These are phyloP conservation scores for Agraylea sexmaculata DNA, from an alignment of 1,140 invertebrate species.

Conservation along the genomic window DNA sequence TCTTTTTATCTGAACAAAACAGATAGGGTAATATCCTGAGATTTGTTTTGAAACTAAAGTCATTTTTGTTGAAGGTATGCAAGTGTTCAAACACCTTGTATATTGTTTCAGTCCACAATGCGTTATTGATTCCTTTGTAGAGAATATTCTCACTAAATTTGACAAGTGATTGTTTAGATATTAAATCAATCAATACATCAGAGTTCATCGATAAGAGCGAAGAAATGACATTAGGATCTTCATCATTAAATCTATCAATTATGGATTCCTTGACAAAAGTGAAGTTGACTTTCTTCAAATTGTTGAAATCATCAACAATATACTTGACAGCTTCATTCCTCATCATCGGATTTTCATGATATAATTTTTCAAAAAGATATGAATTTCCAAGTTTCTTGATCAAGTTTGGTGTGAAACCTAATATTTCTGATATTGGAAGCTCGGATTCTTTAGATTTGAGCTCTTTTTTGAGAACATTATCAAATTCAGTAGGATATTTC, in stretches of 20 bases:
- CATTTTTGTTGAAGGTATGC: constrained; percentile 27
- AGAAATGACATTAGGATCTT: constrained; percentile 40
- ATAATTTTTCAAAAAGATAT: constrained; percentile 53
- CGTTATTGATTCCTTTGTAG: constrained; percentile 21
- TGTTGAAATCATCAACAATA: constrained; percentile 39
- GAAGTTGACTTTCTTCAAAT: constrained; percentile 36
- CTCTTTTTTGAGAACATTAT: constrained; percentile 42
- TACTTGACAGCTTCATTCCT: constrained; percentile 49
- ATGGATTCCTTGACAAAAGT: constrained; percentile 45
- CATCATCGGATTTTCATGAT: constrained; percentile 48
- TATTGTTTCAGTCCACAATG: constrained; percentile 29
- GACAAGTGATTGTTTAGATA: constrained; percentile 26
- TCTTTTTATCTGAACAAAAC: constrained; percentile 40
- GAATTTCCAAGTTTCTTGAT: constrained; percentile 38
- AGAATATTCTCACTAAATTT: constrained; percentile 25
- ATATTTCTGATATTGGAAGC: constrained; percentile 25
- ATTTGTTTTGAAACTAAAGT: constrained; percentile 30
- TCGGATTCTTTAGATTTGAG: constrained; percentile 29
- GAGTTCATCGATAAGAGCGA: constrained; percentile 36
- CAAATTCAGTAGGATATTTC: constrained; percentile 55
- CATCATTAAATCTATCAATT: constrained; percentile 45
- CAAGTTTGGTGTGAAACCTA: constrained; percentile 42
- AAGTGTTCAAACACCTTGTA: constrained; percentile 32
- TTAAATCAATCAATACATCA: constrained; percentile 29
- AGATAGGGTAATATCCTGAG: constrained; percentile 45